Evolutionary conservation across 2,797 vertebrate species (phyloP), one percentile per base, ranked within the genome.

Genomic region (Gallirallus australis): DNA sequence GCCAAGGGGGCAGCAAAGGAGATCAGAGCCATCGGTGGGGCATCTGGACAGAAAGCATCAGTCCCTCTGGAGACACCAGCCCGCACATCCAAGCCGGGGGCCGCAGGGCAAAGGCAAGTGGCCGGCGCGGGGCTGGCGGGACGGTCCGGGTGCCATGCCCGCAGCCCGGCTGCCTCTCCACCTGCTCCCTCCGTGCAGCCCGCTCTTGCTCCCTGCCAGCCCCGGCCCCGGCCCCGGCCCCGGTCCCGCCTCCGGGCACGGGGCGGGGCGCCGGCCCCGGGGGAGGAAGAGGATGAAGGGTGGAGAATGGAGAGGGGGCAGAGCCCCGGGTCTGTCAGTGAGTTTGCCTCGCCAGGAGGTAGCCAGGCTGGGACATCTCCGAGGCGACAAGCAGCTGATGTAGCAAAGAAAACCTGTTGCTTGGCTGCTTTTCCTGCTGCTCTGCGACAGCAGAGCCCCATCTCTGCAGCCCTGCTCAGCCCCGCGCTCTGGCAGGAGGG

Each of bases 241-340:
- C 50, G 48, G 48, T 77, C 95, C 97, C 97, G 94, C 98, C 98
- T 93, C 91, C 80, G 64, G 93, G 71, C 64, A 54, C 15, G 30
- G 92, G 97, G 97, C 96, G 97, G 97, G 31, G 96, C 94, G 23
- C 33, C 69, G 27, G 80, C 83, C 94, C 86, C 48, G 12, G 5
- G 72, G 94, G 76, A 89, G 95, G 94, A 91, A 93, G 87, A 54
- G 57, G 86, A 57, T 56, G 61, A 31, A 59, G 73, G 27, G 21
- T 11, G 45, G 50, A 68, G 80, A 11, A 19, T 47, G 71, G 45
- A 3, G 56, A 1, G 0, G 2, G 28, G 56, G 11, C 2, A 25
- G 42, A 25, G 42, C 1, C 1, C 1, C 0, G 11, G 6, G 6
- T 6, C 9, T 37, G 25, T 1, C 14, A 0, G 8, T 0, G 65